Base-by-base conservation (phyloP, 1,140 invertebrate genomes). In the Zaprionus lachaisei region DNA sequence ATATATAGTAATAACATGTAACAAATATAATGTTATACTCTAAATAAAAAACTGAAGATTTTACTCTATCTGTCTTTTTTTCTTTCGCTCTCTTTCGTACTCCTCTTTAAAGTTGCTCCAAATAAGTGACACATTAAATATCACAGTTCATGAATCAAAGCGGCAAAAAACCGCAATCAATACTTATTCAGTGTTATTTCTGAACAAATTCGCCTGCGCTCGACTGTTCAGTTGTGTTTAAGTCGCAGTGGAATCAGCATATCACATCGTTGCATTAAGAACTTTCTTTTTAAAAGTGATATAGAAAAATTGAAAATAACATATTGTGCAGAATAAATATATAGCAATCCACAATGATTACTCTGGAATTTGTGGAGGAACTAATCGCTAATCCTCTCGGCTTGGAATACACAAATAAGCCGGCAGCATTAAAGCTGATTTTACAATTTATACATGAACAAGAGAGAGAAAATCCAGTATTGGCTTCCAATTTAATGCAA, bases 401-500 rank as follows among this genome's bases (percentile, higher is more conserved):
- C 11, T 66, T 41, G 2, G 3, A 56, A n/a, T 22, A 56, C 24
- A 41, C 7, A 2, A 11, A 22, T 2, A 56, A 66, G 4, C n/a
- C 17, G 4, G 11, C 11, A 5, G n/a, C 15, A 5, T 7, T 56
- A 20, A 41, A 5, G 5, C 34, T 22, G 7, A 12, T 66, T 14
- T 38, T 56, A 11, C 4, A 12, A 20, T 66, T 28, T 26, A 31
- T 38, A 4, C 26, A n/a, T 24, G 64, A n/a, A 6, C 17, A 34
- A 11, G 38, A 26, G 15, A 41, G 12, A 9, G 51, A 41, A 20
- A 41, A 56, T 4, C 11, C 12, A n/a, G 9, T 20, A 6, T 41
- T 66, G 5, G 31, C 64, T 7, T 56, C 24, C 2, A 56, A 56
- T 20, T 41, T 66, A n/a, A 56, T 66, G 26, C 22, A 26, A 38